phyloP scores from a whole-genome alignment of 1,140 invertebrate species.

The Drosophila quadrilineata region DNA sequence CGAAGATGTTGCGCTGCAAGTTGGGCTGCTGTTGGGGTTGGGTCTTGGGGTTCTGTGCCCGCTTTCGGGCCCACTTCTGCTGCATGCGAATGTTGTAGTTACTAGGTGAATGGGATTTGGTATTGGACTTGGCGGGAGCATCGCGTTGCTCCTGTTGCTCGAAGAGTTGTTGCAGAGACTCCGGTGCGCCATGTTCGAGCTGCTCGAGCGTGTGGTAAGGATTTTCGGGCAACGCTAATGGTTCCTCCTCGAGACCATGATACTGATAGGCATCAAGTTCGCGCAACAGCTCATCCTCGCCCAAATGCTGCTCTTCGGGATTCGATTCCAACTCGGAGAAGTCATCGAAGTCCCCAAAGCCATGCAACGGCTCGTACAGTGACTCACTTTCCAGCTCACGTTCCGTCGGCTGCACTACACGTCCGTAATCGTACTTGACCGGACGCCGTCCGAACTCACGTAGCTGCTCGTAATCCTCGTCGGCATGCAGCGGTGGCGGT shows the following conservation, averaged over 20 bases:
- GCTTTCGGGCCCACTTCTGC: constrained; percentile 70
- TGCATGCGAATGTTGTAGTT: constrained; percentile 68
- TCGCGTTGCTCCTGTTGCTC: constrained; percentile 55
- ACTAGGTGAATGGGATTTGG: constrained; percentile 17
- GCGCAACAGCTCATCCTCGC: constrained; percentile 63
- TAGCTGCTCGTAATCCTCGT: constrained; percentile 62
- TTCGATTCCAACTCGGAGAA: constrained; percentile 64
- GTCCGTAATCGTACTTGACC: constrained; percentile 68
- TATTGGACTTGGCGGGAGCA: constrained; percentile 28
- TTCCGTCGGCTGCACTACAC: constrained; percentile 64
- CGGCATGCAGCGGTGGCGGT: constrained; percentile 43
- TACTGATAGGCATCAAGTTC: constrained; percentile 75
- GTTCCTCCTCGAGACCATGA: constrained; percentile 64
- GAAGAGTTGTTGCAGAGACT: constrained; percentile 61
- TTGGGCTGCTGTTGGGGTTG: constrained; percentile 25
- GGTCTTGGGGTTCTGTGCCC: constrained; percentile 35
- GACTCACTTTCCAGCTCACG: constrained; percentile 48
- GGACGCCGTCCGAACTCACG: constrained; percentile 53
- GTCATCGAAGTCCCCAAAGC: constrained; percentile 70
- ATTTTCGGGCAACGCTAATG: constrained; percentile 44
- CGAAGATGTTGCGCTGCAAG: constrained; percentile 68
- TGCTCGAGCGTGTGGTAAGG: constrained; percentile 62
- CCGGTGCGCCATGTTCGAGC: constrained; percentile 48
- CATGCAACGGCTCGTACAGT: constrained; percentile 58
- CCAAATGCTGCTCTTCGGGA: constrained; percentile 39